Evolutionary conservation across 1,140 invertebrate genomes (phyloP).

Genomic region (Halictus rubicundus): DNA sequence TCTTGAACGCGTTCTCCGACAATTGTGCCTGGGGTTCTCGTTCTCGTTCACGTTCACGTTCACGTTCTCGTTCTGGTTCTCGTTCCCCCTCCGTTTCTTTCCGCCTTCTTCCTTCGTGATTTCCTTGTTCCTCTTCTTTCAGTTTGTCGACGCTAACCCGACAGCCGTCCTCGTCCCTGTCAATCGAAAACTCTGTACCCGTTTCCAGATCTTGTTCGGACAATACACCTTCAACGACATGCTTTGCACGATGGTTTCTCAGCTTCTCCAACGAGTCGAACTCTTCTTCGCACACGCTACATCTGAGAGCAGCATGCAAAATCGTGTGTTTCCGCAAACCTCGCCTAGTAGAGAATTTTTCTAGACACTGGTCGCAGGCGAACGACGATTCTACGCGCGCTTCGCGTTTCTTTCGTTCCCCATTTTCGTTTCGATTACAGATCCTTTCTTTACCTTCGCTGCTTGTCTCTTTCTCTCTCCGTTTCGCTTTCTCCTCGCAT

Average conservation of each 20-base stretch:
- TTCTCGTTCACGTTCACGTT: too few relatives aligned
- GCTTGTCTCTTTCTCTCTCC: neutral
- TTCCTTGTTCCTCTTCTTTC: slow-evolving; percentile 15
- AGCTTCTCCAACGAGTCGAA: slow-evolving; percentile 72
- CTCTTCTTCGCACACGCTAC: slow-evolving; percentile 71
- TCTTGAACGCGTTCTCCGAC: slow-evolving; percentile 39
- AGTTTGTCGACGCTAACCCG: neutral
- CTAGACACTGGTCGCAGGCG: slow-evolving; percentile 65
- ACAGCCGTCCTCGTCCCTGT: neutral
- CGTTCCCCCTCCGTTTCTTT: slow-evolving; percentile 20
- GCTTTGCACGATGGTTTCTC: slow-evolving; percentile 69
- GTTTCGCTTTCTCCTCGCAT: slow-evolving; percentile 1
- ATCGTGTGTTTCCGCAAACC: slow-evolving; percentile 61
- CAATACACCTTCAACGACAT: slow-evolving; percentile 73
- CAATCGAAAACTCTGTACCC: slow-evolving; percentile 40
- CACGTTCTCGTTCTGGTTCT: neutral
- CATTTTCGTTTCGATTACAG: slow-evolving; percentile 21
- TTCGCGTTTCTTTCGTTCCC: slow-evolving; percentile 11
- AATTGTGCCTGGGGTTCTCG: neutral
- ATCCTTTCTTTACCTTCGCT: slow-evolving; percentile 35
- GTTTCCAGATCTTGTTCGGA: slow-evolving; percentile 71
- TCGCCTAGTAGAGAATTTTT: slow-evolving; percentile 66
- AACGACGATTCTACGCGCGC: slow-evolving; percentile 26
- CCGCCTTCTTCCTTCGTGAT: neutral
- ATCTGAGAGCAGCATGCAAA: slow-evolving; percentile 64